Conservation (phyloP, 2,888 invertebrate genomes). For the Psococerastis gibbosa region DNA sequence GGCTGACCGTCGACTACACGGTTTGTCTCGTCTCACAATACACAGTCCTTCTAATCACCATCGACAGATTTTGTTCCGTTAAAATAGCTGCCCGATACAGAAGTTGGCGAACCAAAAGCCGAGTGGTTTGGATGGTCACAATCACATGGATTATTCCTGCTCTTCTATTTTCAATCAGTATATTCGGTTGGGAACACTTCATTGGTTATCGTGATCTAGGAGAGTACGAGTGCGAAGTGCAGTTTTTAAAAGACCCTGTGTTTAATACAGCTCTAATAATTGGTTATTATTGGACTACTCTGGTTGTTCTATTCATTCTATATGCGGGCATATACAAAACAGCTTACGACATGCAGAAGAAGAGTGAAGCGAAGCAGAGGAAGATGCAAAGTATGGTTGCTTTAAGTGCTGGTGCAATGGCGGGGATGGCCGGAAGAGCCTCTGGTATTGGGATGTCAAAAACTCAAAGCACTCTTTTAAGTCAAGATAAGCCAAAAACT, state of each 20-base stretch:
- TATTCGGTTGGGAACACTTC: conserved; percentile 98
- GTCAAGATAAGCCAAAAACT: conserved; percentile 49
- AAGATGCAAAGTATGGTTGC: conserved; percentile 93
- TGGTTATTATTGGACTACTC: conserved; percentile 93
- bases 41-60: conserved; percentile 94
- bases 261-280: conserved; percentile 95
- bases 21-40: conserved; percentile 98
- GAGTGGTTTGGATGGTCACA: conserved; percentile 88
- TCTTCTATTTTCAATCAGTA: conserved; percentile 88
- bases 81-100: conserved; percentile 95
- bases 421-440: conserved; percentile 73
- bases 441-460: conserved; percentile 73
- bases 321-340: conserved; percentile 97
- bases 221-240: conserved; percentile 84
- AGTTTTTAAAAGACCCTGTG: conserved; percentile 91
- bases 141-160: conserved; percentile 96
- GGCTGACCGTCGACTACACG: conserved; percentile 97
- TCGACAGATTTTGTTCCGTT: conserved; percentile 96
- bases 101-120: conserved; percentile 86
- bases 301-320: conserved; percentile 83
- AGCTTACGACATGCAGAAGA: conserved; percentile 93
- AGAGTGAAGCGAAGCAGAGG: conserved; percentile 87
- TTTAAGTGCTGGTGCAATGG: conserved; percentile 73
- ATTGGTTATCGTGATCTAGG: conserved; percentile 75
- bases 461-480: conserved; percentile 44